Evolutionary conservation across 2,888 invertebrate species (phyloP).

Genomic region (Lutraria lutraria): DNA sequence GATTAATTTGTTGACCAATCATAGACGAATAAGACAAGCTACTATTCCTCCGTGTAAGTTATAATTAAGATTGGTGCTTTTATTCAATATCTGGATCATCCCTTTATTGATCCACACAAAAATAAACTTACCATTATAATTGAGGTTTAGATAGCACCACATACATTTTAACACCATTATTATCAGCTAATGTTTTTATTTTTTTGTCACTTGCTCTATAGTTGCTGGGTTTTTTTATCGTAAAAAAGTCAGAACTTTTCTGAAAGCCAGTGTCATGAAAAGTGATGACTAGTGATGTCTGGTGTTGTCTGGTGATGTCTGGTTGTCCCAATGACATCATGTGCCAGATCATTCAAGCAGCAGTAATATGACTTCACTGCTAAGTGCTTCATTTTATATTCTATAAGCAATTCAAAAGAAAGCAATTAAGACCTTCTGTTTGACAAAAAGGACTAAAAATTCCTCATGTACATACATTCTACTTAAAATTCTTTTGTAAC

Average conservation of each 20-base stretch:
- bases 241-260: too few relatives aligned
- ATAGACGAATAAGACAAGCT: neutral
- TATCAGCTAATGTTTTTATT: too few relatives aligned
- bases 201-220: too few relatives aligned
- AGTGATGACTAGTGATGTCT: neutral
- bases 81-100: too few relatives aligned
- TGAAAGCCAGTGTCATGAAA: neutral
- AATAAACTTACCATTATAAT: too few relatives aligned
- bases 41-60: neutral
- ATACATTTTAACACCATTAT: too few relatives aligned
- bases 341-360: neutral
- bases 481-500: slow-evolving; percentile 11
- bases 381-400: slow-evolving; percentile 23
- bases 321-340: neutral
- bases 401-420: slow-evolving; percentile 11
- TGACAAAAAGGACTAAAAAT: neutral
- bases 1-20: slow-evolving; percentile 8
- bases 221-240: too few relatives aligned
- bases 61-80: neutral
- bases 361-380: slow-evolving; percentile 17
- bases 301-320: neutral
- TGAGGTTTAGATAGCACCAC: too few relatives aligned
- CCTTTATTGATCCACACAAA: too few relatives aligned
- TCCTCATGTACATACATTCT: neutral
- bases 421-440: slow-evolving; percentile 23